A percentile compares a stretch with the other conserved stretches of the same genome.
Conservation (phyloP, 2,113 vertebrate species). For the Collichthys lucidus region DNA sequence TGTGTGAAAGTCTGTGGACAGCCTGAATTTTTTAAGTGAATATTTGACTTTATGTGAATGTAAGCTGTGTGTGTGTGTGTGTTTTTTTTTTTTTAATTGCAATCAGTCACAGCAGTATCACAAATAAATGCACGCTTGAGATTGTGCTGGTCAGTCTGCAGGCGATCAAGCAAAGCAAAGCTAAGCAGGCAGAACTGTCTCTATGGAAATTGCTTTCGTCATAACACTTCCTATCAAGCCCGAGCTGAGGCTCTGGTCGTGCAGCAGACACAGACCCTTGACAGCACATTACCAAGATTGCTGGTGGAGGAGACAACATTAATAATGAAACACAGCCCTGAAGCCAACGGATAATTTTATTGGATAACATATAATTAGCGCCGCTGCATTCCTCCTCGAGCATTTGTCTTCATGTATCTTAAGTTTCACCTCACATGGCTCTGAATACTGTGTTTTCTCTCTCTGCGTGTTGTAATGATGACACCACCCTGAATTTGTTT, state of each 20-base stretch:
- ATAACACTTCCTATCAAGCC: constrained; percentile 68
- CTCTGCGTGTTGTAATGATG: constrained; percentile 17
- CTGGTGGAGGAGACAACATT: constrained; percentile 49
- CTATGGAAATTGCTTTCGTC: constrained; percentile 84
- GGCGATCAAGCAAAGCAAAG: constrained; percentile 45
- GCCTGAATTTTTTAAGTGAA: neutral
- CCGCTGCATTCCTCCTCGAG: neutral
- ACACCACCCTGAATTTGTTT: constrained; percentile 11
- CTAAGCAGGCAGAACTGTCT: constrained; percentile 71
- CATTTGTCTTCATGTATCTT: neutral
- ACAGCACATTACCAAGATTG: constrained; percentile 62
- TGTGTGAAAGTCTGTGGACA: neutral
- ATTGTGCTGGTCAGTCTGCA: constrained; percentile 56
- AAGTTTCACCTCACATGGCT: constrained; percentile 1
- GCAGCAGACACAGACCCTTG: constrained; percentile 62
- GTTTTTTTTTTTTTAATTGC: neutral
- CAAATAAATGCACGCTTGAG: constrained; percentile 32
- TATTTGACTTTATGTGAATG: neutral
- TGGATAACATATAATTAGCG: constrained; percentile 19
- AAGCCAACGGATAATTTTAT: constrained; percentile 26
- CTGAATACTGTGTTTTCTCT: neutral
- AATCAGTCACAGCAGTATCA: neutral
- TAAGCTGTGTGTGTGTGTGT: neutral
- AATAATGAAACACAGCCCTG: constrained; percentile 28
- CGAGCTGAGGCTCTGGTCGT: constrained; percentile 56